Base-by-base conservation (phyloP, 2,888 invertebrate genomes). In the Thyatira batis region DNA sequence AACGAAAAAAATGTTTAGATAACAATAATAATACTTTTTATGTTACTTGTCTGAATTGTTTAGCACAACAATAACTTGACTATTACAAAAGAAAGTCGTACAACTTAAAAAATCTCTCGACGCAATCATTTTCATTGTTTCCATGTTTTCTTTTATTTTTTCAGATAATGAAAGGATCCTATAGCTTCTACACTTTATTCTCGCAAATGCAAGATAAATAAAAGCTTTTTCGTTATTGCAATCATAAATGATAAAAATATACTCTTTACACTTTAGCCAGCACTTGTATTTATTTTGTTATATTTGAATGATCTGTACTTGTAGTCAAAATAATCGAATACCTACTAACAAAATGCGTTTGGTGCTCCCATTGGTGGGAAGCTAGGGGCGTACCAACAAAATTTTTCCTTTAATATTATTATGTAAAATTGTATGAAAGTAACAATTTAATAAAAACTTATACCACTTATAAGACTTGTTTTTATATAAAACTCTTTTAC, bases 171-270 rank as follows among this genome's bases (percentile, higher is more conserved):
- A 87, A 82, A 66, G 76, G 81, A 1, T 71, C 85, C 0, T 87
- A 87, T 70, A 87, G 85, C 53, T 85, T 85, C 58, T 84, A 75
- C 61, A 84, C 87, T 1, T 55, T 87, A 23, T 77, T 87, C 33
- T 80, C 80, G 1, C 75, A 84, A 58, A 78, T 86, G 58, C 73
- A 80, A 72, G 71, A 74, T 2, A 53, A 63, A 27, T 48, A 28
- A 20, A 27, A 17, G 17, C 25, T 5, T 8, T 25, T 3, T 46
- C 23, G 13, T 25, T 13, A 21, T 25, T 23, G 5, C 4, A 23
- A 46, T 20, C 45, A 20, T 10, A 45, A 45, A 11, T 11, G n/a
- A 30, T 30, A 11, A 20, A 20, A 44, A n/a, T 9, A 9, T 6
- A 8, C 10, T 17, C 5, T 44, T 3, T 6, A 20, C 17, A 11